These are phyloP conservation scores for Oncopodura yosiiana DNA, from an alignment of 1,140 invertebrate genomes.

Conservation along the genomic window DNA sequence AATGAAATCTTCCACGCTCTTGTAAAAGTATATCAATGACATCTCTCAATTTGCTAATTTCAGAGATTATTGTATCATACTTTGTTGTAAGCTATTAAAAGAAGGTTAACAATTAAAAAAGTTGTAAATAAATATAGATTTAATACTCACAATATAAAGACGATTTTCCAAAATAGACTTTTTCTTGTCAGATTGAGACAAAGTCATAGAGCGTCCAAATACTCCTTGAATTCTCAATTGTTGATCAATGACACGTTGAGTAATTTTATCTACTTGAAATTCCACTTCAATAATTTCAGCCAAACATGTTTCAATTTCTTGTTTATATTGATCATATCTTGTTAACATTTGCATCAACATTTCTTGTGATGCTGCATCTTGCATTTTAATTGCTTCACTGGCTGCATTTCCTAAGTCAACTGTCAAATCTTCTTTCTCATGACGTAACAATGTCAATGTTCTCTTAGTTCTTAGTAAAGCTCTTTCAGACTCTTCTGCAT, in stretches of 20 bases:
- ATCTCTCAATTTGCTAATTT: not conserved
- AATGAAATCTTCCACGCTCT: not conserved
- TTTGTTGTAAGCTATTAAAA: no score
- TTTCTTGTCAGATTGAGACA: not conserved
- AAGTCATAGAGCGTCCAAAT: not conserved
- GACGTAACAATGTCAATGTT: not conserved
- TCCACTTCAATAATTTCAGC: not conserved
- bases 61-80: not conserved
- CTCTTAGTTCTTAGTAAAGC: not conserved
- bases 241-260: conserved; percentile 2
- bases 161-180: conserved; percentile 1
- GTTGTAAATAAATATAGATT: no score
- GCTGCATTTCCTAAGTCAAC: not conserved
- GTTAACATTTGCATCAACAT: not conserved
- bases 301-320: not conserved
- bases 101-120: no score
- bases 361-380: not conserved
- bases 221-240: not conserved
- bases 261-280: conserved; percentile 8
- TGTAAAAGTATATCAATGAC: conserved; percentile 1
- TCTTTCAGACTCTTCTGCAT: not conserved
- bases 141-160: conserved; percentile 4
- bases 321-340: not conserved
- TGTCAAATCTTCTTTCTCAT: not conserved
- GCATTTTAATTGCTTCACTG: not conserved